Percentiles rank a stretch among this genome's conserved stretches.
Evolutionary conservation across 2,113 vertebrate species (phyloP).

Genomic region (Atrichornis clamosus): DNA sequence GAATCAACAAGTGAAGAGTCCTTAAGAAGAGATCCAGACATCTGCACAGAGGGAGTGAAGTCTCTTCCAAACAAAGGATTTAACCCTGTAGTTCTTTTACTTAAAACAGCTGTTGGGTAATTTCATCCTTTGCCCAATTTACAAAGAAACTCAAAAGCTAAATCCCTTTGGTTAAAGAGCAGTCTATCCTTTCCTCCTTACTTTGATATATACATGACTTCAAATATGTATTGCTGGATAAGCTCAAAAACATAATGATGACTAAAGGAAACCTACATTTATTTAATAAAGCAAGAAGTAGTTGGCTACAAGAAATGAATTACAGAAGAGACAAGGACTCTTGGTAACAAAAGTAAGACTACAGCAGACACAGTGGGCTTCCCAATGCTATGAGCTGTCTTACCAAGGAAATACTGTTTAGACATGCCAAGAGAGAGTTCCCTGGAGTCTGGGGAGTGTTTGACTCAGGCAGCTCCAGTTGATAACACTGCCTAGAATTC

Average conservation of each 20-base stretch:
- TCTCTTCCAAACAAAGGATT: neutral
- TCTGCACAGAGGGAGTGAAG: neutral
- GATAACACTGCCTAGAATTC: neutral
- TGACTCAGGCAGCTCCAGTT: neutral
- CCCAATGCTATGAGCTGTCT: neutral
- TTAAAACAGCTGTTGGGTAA: neutral
- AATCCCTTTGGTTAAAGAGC: neutral
- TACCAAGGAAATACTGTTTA: neutral
- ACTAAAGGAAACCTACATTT: neutral
- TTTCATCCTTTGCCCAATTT: neutral
- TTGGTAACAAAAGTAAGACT: neutral
- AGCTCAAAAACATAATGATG: neutral
- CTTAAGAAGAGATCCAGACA: neutral
- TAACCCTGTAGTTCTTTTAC: neutral
- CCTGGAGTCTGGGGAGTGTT: neutral
- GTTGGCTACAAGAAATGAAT: neutral
- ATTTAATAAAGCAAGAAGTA: neutral
- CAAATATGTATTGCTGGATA: neutral
- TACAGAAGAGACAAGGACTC: neutral
- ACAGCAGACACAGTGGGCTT: neutral
- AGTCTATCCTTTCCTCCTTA: neutral
- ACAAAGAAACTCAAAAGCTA: neutral
- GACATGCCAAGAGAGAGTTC: neutral
- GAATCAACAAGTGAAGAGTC: neutral
- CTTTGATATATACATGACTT: neutral